Evolutionary conservation across 2,113 vertebrate species (phyloP), one percentile per base, ranked within the genome.

Genomic region (Tyto alba): DNA sequence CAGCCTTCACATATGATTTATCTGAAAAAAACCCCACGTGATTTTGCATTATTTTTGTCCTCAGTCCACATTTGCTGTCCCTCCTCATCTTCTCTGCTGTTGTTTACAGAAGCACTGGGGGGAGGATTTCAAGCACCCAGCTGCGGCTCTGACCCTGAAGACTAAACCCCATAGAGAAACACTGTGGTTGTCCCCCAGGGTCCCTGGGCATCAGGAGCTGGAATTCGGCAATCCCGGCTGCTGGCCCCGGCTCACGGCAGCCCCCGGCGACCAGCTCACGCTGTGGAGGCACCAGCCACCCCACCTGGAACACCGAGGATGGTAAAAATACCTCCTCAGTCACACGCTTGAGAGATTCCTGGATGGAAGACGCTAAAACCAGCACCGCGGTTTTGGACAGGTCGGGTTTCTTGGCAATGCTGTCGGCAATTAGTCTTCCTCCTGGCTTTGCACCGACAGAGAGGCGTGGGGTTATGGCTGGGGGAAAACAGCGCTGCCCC

Each of bases 151-250:
- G 57, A 88, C 21, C 56, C 60, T 0, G 0, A 27, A 36, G 38
- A 38, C 27, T 38, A 56, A 78, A 67, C 8, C 45, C 18, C 1
- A 0, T 10, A 10, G 38, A 16, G 48, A 53, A 36, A 63, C 13
- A 7, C 48, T 0, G 2, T 12, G 3, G 25, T 26, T 63, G 41
- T 52, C 52, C 53, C 6, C 2, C 0, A 1, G 55, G 55, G 55
- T 74, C 60, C 45, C 0, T 0, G n/a, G n/a, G 30, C 6, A 1
- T 60, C 11, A 3, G 47, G 60, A 69, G 9, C 34, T 74, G 69
- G 50, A 56, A 74, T 20, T 4, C 0, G 0, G 34, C 36, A 60
- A 23, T 56, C 26, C 52, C 4, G 5, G 55, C 48, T 87, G 20
- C 57, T 45, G 43, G 20, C 57, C 53, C 38, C 1, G 1, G 43